Evolutionary conservation across 2,797 vertebrate genomes (phyloP).

Genomic region (Gallinago stenura): DNA sequence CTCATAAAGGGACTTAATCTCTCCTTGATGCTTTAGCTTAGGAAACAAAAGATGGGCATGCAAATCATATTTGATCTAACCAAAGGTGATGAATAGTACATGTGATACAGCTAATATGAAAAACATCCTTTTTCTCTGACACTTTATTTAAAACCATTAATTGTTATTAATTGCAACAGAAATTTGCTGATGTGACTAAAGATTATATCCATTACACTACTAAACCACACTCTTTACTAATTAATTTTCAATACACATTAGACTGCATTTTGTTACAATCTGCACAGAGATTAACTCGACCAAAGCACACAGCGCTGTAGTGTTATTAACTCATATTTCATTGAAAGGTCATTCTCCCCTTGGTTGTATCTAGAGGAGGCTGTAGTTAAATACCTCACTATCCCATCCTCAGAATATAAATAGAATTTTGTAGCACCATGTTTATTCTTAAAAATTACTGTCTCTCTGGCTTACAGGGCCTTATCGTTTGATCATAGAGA

Average conservation of each 20-base stretch:
- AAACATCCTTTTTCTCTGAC: background rate
- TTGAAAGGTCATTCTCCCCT: conserved; percentile 65
- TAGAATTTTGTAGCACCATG: background rate
- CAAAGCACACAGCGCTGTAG: conserved; percentile 33
- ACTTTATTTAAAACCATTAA: conserved; percentile 54
- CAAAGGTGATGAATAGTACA: conserved; percentile 13
- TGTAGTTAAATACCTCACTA: conserved; percentile 45
- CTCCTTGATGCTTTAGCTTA: conserved; percentile 47
- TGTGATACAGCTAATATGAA: background rate
- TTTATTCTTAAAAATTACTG: background rate
- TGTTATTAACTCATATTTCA: conserved; percentile 74
- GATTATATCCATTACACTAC: conserved; percentile 47
- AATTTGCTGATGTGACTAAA: conserved; percentile 53
- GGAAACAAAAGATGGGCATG: conserved; percentile 44
- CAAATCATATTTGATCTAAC: conserved; percentile 43
- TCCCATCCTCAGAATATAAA: conserved; percentile 26
- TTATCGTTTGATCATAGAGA: background rate
- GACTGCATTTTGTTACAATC: conserved; percentile 53
- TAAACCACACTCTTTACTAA: conserved; percentile 54
- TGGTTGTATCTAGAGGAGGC: conserved; percentile 29
- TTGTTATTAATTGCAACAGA: conserved; percentile 69
- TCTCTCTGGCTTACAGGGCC: background rate
- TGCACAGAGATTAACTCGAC: conserved; percentile 32
- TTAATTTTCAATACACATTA: conserved; percentile 75
- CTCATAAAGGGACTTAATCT: conserved; percentile 59